Base-by-base conservation (phyloP, 2,113 vertebrate genomes). In the Nicator chloris region DNA sequence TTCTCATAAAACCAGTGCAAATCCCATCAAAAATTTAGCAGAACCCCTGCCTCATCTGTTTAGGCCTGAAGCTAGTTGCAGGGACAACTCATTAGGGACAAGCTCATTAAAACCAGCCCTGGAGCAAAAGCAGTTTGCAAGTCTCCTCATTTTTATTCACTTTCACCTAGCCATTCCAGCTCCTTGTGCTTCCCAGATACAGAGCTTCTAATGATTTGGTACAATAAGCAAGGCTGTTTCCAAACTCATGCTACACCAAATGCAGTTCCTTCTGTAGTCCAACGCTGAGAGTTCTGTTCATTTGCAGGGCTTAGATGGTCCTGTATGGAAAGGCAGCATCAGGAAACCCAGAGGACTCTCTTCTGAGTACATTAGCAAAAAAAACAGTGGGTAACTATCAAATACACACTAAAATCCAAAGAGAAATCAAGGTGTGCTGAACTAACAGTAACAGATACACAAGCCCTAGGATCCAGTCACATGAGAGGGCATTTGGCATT, bases 21-120 rank as follows among this genome's bases (percentile, higher is more conserved):
- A 98, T 98, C 98, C 98, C 96, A 98, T 98, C 98, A 98, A 98
- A 98, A 98, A 98, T 98, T 98, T 98, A 98, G 98, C 98, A 98
- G 98, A 98, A 98, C 97, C 98, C 98, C 98, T 98, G 98, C 98
- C 98, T 98, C 97, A 98, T 98, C 98, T 98, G 98, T 98, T 98
- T 98, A 98, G 98, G 98, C 98, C 98, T 98, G 97, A 98, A 98
- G 98, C 98, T 97, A 98, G 98, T 98, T 98, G 97, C 98, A 98
- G 98, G 98, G 98, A 98, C 98, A 98, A 98, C 97, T 98, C 98
- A 98, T 98, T 98, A 98, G 98, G 98, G 98, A 98, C 98, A 98
- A 97, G 97, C 98, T 98, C 98, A 98, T 98, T 98, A 98, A 98
- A 98, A 98, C 98, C 97, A 98, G 98, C 98, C 98, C 98, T 97